Evolutionary conservation across 2,113 vertebrate species (phyloP).

Genomic region (Centropus bengalensis): DNA sequence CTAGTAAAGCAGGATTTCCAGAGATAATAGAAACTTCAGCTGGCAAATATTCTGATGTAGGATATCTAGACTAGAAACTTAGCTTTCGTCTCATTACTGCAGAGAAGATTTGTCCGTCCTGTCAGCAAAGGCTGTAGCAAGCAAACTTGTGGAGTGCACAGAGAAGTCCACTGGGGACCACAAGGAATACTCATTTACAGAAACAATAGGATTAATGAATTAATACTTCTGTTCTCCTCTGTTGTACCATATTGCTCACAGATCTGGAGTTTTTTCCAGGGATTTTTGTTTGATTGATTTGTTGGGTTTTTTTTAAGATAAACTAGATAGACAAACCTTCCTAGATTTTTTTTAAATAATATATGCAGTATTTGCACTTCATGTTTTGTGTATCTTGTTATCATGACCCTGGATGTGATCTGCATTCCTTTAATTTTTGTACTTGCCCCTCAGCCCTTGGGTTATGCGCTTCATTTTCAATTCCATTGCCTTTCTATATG

Average conservation of each 20-base stretch:
- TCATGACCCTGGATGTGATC: neutral
- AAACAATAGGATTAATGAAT: neutral
- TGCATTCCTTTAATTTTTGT: neutral
- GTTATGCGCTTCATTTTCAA: neutral
- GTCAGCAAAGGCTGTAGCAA: neutral
- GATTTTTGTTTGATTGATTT: neutral
- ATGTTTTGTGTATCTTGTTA: neutral
- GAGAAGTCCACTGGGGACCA: neutral
- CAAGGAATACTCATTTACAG: neutral
- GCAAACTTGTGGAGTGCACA: neutral
- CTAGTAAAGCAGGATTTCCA: conserved; percentile 1
- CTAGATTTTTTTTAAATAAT: neutral
- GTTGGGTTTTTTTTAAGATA: neutral
- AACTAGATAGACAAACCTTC: neutral
- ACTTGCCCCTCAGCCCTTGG: neutral
- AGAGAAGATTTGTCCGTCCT: neutral
- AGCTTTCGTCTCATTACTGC: neutral
- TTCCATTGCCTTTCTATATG: neutral
- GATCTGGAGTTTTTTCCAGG: neutral
- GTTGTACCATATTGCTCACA: neutral
- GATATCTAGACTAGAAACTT: neutral
- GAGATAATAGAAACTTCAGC: neutral
- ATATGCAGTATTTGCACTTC: neutral
- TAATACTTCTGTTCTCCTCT: neutral
- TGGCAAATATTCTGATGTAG: neutral